A percentile compares a stretch with the other conserved stretches of the same genome.
Evolutionary conservation across 2,888 invertebrate species (phyloP).

Genomic region (Toxonevra muliebris): DNA sequence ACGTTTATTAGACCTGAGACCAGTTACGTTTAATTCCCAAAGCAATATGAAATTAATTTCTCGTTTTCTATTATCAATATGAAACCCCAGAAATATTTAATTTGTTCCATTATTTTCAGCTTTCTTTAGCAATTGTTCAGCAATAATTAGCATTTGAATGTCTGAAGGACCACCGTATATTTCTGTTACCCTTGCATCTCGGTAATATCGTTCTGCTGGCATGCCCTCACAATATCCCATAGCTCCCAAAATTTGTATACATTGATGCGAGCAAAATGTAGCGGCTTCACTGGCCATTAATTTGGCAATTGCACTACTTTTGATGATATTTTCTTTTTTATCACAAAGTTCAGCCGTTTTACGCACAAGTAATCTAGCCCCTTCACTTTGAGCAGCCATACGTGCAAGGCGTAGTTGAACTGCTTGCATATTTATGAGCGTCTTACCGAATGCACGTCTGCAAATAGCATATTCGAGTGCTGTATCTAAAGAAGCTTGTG

Average conservation of each 20-base stretch:
- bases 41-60: too few species aligned
- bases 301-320: slow-evolving; percentile 81
- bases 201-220: slow-evolving; percentile 78
- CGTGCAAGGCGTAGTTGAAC: slow-evolving; percentile 71
- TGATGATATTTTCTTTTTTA: slow-evolving; percentile 66
- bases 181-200: slow-evolving; percentile 82
- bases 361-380: slow-evolving; percentile 76
- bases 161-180: slow-evolving; percentile 84
- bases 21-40: too few species aligned
- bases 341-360: slow-evolving; percentile 74
- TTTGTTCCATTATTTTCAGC: slow-evolving; percentile 32
- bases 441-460: slow-evolving; percentile 74
- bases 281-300: slow-evolving; percentile 76
- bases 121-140: slow-evolving; percentile 66
- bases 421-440: slow-evolving; percentile 73
- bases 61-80: too few species aligned
- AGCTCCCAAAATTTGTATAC: slow-evolving; percentile 80
- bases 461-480: slow-evolving; percentile 75
- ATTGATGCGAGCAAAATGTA: slow-evolving; percentile 74
- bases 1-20: too few species aligned
- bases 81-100: too few species aligned
- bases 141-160: slow-evolving; percentile 77
- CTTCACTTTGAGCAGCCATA: slow-evolving; percentile 75
- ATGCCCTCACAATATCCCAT: slow-evolving; percentile 76
- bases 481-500: slow-evolving; percentile 78